Evolutionary conservation across 2,113 vertebrate genomes (phyloP), one percentile per base, ranked within the genome.

Genomic region (Apaloderma vittatum): DNA sequence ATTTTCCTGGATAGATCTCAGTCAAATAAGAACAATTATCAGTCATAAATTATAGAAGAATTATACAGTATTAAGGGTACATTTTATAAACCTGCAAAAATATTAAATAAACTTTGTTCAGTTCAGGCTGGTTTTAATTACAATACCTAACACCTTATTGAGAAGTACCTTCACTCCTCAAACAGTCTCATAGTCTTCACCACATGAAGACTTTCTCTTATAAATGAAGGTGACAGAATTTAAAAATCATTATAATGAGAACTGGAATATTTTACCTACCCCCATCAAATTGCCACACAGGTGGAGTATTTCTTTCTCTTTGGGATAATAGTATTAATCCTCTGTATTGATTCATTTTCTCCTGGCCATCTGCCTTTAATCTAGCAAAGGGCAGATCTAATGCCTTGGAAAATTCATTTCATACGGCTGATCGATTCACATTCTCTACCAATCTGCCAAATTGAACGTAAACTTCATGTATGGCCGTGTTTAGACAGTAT

Each of bases 331-430:
- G 5, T 18, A 81, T 88, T 68, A 86, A 54, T 58, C 15, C 61
- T 92, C 52, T 71, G 10, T 59, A 62, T 83, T 83, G 37, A 82
- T 86, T 96, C 45, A 72, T 91, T 96, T 22, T 90, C 8, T 83
- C 79, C 59, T 83, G 19, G 67, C 72, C 68, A 94, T 92, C 49
- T 97, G 80, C 94, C 21, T 96, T 96, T 94, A 90, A 97, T 95
- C 86, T 78, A 57, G 22, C 48, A 92, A 96, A 97, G 26, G 19
- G 61, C 20, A 87, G 46, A 52, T 71, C 57, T 91, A 93, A 83
- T 92, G 61, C 0, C 4, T 90, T 63, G 68, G 80, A 96, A 96
- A 97, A 97, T 95, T 71, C 6, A 94, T 86, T 93, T 91, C 34
- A 54, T 76, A 83, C 30, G 48, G 70, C 34, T 84, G 34, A 70